Conservation (phyloP, 2,113 vertebrate genomes). For the Perca flavescens region DNA sequence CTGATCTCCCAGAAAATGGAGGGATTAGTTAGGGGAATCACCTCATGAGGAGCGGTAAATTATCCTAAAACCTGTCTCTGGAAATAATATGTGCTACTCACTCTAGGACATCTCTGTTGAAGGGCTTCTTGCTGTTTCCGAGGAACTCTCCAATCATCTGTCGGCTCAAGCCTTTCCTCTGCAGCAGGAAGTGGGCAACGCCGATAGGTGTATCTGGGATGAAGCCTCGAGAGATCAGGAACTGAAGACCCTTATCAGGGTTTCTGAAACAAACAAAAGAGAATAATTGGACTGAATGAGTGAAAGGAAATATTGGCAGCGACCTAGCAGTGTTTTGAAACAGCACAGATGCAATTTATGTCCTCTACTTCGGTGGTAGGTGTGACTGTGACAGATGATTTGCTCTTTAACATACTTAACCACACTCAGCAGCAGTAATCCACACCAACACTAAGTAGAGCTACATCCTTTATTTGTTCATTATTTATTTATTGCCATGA, state of each 20-base stretch:
- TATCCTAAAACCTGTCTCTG: neutral
- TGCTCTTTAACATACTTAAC: conserved; percentile 5
- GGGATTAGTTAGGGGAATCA: conserved; percentile 20
- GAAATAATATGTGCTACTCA: conserved; percentile 84
- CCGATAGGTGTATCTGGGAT: conserved; percentile 98
- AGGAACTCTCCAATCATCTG: conserved; percentile 99
- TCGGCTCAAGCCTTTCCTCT: conserved; percentile 96
- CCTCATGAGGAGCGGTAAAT: neutral
- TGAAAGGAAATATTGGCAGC: neutral
- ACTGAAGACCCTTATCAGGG: conserved; percentile 98
- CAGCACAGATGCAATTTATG: neutral
- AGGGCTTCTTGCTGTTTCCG: conserved; percentile 98
- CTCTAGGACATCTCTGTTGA: conserved; percentile 98
- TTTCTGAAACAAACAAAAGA: conserved; percentile 84
- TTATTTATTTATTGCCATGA: conserved; percentile 7
- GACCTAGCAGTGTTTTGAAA: neutral
- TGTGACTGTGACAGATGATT: conserved; percentile 1
- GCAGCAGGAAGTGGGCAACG: conserved; percentile 97
- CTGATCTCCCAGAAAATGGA: conserved; percentile 6
- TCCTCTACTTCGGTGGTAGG: neutral
- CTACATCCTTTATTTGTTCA: neutral
- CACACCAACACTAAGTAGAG: neutral
- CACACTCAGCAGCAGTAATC: conserved; percentile 2
- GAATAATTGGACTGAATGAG: neutral
- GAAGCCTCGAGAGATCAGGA: conserved; percentile 97